Base-by-base conservation (phyloP, 2,113 vertebrate genomes). In the Aviceda subcristata region DNA sequence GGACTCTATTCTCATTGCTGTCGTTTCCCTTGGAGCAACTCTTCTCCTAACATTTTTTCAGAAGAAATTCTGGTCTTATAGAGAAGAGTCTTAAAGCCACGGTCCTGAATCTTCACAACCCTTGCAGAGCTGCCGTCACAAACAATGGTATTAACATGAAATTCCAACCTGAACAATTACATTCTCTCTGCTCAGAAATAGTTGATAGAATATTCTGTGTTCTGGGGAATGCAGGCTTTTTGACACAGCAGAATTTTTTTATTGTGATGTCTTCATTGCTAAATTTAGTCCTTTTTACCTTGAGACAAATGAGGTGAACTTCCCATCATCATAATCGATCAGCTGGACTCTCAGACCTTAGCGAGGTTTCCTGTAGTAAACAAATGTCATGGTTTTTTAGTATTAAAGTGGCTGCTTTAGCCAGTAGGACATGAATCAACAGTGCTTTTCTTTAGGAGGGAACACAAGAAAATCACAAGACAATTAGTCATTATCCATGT, bases 351-450 rank as follows among this genome's bases (percentile, higher is more conserved):
- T 12, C 57, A 30, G 56, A 12, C 43, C 30, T 10, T 5, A 5
- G 6, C 1, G 34, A n/a, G 32, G 10, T 9, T 84, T 55, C 29
- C 55, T 56, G 12, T 1, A 11, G 17, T 11, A 51, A 56, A 66
- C 12, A 23, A 38, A 2, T 1, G 1, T 1, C 23, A 9, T 17
- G 0, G 0, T 66, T 46, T 66, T 38, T 46, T 6, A 27, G 5
- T 21, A 3, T 29, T 24, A 2, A 32, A 45, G 41, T 19, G 20
- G 9, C 10, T 67, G 8, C 46, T 63, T 9, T 15, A 26, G 59
- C n/a, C 62, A 30, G 10, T 3, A 20, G 63, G 32, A 11, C 36
- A 29, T 41, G 36, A 73, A 29, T 23, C 50, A 73, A 4, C 29
- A 24, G 41, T 2, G 15, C 10, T 84, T 68, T 90, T 62, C 26